Evolutionary conservation across 1,140 invertebrate genomes (phyloP).

Genomic region (Drosophila auraria): DNA sequence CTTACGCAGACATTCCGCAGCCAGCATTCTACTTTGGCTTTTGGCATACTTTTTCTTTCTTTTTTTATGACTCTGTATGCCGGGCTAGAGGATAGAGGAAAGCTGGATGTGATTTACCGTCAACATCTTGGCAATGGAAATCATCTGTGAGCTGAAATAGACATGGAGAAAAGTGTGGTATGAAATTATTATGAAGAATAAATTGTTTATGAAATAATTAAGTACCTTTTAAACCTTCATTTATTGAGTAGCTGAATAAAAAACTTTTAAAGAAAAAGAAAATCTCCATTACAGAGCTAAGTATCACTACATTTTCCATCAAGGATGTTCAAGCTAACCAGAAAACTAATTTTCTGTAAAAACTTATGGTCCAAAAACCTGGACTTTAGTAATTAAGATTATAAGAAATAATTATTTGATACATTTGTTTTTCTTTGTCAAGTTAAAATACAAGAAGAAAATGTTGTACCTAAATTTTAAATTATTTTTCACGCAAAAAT

Average conservation of each 20-base stretch:
- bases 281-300: too few relatives aligned
- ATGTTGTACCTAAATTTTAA: too few relatives aligned
- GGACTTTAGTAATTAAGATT: too few relatives aligned
- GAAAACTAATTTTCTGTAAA: too few relatives aligned
- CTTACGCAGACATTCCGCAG: slow-evolving; percentile 35
- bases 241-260: too few relatives aligned
- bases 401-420: too few relatives aligned
- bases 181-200: background rate
- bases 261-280: too few relatives aligned
- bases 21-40: slow-evolving; percentile 42
- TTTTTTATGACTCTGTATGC: slow-evolving; percentile 57
- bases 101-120: slow-evolving; percentile 58
- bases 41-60: slow-evolving; percentile 45
- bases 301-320: too few relatives aligned
- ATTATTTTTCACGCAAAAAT: background rate
- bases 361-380: too few relatives aligned
- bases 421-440: background rate
- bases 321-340: too few relatives aligned
- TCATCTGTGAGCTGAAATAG: slow-evolving; percentile 32
- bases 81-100: slow-evolving; percentile 14
- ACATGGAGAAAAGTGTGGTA: slow-evolving; percentile 27
- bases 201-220: too few relatives aligned
- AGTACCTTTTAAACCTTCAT: background rate
- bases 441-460: too few relatives aligned
- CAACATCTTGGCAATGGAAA: slow-evolving; percentile 69